Conservation (phyloP, 2,113 vertebrate species). For the Heterotilapia buettikoferi region DNA sequence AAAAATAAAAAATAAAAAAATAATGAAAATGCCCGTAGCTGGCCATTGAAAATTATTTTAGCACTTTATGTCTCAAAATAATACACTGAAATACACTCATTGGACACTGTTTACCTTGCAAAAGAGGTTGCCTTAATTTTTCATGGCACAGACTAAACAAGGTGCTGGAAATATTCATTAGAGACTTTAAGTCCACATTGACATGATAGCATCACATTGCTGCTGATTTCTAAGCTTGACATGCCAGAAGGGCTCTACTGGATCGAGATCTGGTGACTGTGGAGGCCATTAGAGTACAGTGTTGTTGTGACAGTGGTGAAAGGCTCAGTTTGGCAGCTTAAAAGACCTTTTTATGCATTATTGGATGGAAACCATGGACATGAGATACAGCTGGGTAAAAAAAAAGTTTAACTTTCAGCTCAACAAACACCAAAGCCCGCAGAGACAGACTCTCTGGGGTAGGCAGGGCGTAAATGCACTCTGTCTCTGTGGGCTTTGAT, state of each 20-base stretch:
- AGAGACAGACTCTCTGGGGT: not conserved
- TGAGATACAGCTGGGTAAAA: not conserved
- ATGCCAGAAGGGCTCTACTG: not conserved
- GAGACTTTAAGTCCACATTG: not conserved
- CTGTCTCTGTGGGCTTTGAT: not conserved
- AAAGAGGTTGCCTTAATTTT: not conserved
- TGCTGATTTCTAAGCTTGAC: not conserved
- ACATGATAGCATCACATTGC: not conserved
- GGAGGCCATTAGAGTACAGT: not conserved
- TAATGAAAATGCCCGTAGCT: not conserved
- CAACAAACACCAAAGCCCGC: not conserved
- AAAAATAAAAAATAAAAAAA: not conserved
- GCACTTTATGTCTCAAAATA: not conserved
- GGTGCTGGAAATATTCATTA: not conserved
- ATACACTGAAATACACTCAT: not conserved
- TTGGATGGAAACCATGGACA: not conserved
- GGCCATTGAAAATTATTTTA: not conserved
- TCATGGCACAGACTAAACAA: not conserved
- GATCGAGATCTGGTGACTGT: not conserved
- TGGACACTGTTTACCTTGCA: not conserved
- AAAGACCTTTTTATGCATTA: not conserved
- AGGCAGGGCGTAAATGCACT: not conserved
- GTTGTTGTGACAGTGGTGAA: not conserved
- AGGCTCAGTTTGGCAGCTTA: not conserved
- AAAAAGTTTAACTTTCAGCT: not conserved